Evolutionary conservation across 1,140 invertebrate species (phyloP).

Genomic region (Leptopilina clavipes): DNA sequence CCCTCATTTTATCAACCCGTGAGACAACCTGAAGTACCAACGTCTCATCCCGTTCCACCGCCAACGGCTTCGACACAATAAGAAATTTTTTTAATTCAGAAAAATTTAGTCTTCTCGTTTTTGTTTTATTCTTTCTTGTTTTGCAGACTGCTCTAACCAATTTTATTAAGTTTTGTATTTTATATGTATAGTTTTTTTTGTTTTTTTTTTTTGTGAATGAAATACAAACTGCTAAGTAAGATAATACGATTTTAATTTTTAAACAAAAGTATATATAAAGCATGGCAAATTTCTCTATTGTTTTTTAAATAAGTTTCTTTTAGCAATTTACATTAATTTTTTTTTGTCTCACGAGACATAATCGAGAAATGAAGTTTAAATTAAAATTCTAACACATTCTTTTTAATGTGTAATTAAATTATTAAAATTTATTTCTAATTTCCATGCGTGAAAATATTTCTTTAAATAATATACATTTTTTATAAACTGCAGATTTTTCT

Average conservation of each 20-base stretch:
- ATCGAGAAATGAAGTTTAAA: too few relatives aligned
- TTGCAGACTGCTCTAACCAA: background rate
- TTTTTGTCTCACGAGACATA: too few relatives aligned
- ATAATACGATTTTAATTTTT: slow-evolving; percentile 37
- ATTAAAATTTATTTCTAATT: too few relatives aligned
- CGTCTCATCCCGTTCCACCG: slow-evolving; percentile 39
- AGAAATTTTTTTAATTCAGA: slow-evolving; percentile 34
- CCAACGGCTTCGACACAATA: slow-evolving; percentile 60
- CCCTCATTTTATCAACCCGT: slow-evolving; percentile 61
- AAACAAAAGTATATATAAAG: slow-evolving; percentile 13
- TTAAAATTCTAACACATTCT: too few relatives aligned
- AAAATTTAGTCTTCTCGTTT: too few relatives aligned
- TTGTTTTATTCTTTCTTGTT: background rate
- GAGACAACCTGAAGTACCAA: slow-evolving; percentile 57
- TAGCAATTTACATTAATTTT: too few relatives aligned
- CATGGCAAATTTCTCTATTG: background rate
- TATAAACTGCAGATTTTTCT: too few relatives aligned
- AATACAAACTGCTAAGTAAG: slow-evolving; percentile 26
- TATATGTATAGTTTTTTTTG: background rate
- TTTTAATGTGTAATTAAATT: too few relatives aligned
- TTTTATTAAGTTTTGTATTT: slow-evolving; percentile 16
- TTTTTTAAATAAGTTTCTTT: background rate
- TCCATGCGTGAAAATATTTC: too few relatives aligned
- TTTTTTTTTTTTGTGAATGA: background rate
- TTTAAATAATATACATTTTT: too few relatives aligned